Evolutionary conservation across 2,113 vertebrate genomes (phyloP), one percentile per base, ranked within the genome.

Genomic region (Ardeotis arabs): DNA sequence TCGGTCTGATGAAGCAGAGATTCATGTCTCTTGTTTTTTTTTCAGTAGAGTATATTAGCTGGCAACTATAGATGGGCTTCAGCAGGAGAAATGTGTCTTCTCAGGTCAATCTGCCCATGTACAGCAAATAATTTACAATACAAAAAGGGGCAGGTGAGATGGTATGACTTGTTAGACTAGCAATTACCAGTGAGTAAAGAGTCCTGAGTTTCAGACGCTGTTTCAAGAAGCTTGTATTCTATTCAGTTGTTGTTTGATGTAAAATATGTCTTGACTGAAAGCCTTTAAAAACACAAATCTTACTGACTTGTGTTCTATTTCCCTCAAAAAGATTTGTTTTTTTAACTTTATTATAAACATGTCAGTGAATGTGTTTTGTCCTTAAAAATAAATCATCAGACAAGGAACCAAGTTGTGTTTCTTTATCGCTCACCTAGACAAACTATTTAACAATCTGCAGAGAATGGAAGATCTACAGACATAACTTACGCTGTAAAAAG

Each of bases 401-500:
- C 25, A 15, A 1, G 4, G 17, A 60, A 74, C 55, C 16, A 55
- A 33, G 52, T 11, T 17, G 7, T 24, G 17, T 50, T 85, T 39
- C n/a, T 72, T 77, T 31, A 8, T 49, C 0, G 0, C 9, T 86
- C 20, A 53, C 33, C 28, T 67, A 39, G 27, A 39, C 2, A 58
- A 68, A 56, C 35, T 56, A 15, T 44, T 41, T 56, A 39, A 24
- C 72, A 53, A 86, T 58, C 41, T 58, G 17, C 33, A 53, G 68
- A 52, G 23, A 58, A 7, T 35, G 18, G 24, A 55, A 80, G 49
- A 50, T 39, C 50, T 79, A 27, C 29, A 47, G 25, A 17, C 3
- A 7, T 49, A 8, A 66, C 27, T 69, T 37, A 16, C 56, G 10
- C 25, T 58, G 11, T 29, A 58, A 13, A n/a, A 52, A 81, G 15